These are phyloP conservation scores for Drosophila gaucha DNA, from an alignment of 2,888 invertebrate species.

Conservation along the genomic window DNA sequence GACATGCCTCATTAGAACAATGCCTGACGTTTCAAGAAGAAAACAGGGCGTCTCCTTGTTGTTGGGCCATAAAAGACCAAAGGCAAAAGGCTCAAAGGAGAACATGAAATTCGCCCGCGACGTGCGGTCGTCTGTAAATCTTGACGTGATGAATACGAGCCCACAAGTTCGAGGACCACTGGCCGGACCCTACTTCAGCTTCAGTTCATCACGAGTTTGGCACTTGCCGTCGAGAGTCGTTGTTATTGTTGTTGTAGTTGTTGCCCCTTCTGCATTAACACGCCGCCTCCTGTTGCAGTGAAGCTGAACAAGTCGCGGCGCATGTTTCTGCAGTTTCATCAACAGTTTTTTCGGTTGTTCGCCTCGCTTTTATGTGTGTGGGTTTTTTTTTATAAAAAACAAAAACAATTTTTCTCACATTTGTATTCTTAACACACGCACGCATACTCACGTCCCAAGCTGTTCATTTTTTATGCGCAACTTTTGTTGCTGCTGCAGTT, in stretches of 20 bases:
- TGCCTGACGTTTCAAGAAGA: conserved; percentile 21
- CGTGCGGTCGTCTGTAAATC: conserved; percentile 30
- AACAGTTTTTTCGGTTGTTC: conserved; percentile 46
- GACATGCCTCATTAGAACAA: conserved; percentile 47
- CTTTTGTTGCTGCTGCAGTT: conserved; percentile 44
- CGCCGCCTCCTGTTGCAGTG: conserved; percentile 69
- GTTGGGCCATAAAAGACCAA: conserved; percentile 6
- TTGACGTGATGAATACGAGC: conserved; percentile 45
- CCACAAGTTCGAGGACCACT: conserved; percentile 34
- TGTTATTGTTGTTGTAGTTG: conserved; percentile 33
- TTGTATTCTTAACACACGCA: conserved; percentile 58
- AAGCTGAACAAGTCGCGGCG: conserved; percentile 40
- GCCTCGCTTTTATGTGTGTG: conserved; percentile 30
- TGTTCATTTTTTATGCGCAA: conserved; percentile 55
- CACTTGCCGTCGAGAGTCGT: conserved; percentile 48
- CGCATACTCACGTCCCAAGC: conserved; percentile 6
- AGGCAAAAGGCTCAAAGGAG: conserved; percentile 46
- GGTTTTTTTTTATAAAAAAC: conserved; percentile 13
- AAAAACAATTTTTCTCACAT: conserved; percentile 48
- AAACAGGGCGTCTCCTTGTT: conserved; percentile 6
- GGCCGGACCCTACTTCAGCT: conserved; percentile 22
- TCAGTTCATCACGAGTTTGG: conserved; percentile 61
- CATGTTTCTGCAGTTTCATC: conserved; percentile 40
- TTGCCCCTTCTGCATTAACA: conserved; percentile 59
- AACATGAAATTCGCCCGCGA: conserved; percentile 59